These are phyloP conservation scores for Sinocyclocheilus grahami DNA, from an alignment of 2,113 vertebrate species.

Conservation along the genomic window DNA sequence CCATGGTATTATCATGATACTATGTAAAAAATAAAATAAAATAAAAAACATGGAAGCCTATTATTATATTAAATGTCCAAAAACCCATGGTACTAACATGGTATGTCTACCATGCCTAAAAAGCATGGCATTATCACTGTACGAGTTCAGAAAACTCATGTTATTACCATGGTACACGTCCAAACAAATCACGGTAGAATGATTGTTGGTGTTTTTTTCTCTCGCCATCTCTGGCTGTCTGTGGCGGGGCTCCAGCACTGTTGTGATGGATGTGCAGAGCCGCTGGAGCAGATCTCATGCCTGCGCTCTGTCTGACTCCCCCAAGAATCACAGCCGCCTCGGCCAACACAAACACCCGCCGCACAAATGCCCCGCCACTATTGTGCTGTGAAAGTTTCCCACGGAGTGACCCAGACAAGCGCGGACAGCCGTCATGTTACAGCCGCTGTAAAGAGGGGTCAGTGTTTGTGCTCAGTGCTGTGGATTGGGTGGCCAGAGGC, in stretches of 20 bases:
- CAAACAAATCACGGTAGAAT: background rate
- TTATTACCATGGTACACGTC: background rate
- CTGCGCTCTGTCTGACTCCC: conserved; percentile 64
- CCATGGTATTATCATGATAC: background rate
- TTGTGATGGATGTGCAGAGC: conserved; percentile 59
- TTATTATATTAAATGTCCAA: background rate
- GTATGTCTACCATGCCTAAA: background rate
- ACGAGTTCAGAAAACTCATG: background rate
- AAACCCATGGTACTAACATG: background rate
- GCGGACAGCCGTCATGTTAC: conserved; percentile 36
- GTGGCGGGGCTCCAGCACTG: conserved; percentile 27
- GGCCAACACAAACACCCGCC: conserved; percentile 75
- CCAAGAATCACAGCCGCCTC: conserved; percentile 62
- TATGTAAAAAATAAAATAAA: background rate
- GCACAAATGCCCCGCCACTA: conserved; percentile 58
- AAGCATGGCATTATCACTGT: background rate
- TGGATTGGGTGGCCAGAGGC: conserved; percentile 21
- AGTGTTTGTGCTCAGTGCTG: conserved; percentile 15
- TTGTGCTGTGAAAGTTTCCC: conserved; percentile 74
- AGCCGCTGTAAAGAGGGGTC: conserved; percentile 53
- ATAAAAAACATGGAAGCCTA: too few species aligned
- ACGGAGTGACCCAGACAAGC: conserved; percentile 48
- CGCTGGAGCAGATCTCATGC: conserved; percentile 40
- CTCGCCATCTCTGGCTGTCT: conserved; percentile 57
- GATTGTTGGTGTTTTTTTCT: background rate